Evolutionary conservation across 2,888 invertebrate genomes (phyloP).

Genomic region (Allygus modestus): DNA sequence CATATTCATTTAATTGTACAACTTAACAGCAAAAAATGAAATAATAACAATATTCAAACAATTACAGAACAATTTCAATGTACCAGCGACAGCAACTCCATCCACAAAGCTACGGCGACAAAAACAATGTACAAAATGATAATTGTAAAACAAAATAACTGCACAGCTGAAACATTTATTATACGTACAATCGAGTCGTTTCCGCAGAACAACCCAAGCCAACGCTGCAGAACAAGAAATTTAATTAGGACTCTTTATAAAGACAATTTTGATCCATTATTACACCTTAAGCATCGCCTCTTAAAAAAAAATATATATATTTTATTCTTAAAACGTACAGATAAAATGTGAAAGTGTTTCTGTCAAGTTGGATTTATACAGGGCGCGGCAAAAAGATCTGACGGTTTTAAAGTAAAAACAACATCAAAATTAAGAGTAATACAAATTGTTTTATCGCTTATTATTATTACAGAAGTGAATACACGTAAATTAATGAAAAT

Average conservation of each 20-base stretch:
- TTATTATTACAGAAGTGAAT: too few relatives aligned
- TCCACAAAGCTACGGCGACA: constrained; percentile 24
- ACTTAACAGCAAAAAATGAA: background rate
- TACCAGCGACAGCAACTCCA: background rate
- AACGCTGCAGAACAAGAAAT: constrained; percentile 79
- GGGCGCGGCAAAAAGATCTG: too few relatives aligned
- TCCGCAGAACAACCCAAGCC: constrained; percentile 95
- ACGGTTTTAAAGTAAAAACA: too few relatives aligned
- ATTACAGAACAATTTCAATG: background rate
- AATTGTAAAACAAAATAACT: constrained; percentile 15
- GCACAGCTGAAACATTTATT: constrained; percentile 7
- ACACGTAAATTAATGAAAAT: too few relatives aligned
- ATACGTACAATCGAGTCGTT: constrained; percentile 93
- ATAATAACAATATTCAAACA: background rate
- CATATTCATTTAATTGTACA: background rate
- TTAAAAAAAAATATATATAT: too few relatives aligned
- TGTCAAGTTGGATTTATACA: too few relatives aligned
- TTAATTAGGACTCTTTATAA: background rate
- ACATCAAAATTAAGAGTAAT: too few relatives aligned
- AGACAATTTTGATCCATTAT: too few relatives aligned
- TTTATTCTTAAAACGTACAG: too few relatives aligned
- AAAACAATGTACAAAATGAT: constrained; percentile 14
- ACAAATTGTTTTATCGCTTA: too few relatives aligned
- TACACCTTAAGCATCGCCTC: too few relatives aligned
- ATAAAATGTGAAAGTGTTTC: too few relatives aligned